Evolutionary conservation across 2,797 vertebrate species (phyloP).

Genomic region (Paguma larvata): DNA sequence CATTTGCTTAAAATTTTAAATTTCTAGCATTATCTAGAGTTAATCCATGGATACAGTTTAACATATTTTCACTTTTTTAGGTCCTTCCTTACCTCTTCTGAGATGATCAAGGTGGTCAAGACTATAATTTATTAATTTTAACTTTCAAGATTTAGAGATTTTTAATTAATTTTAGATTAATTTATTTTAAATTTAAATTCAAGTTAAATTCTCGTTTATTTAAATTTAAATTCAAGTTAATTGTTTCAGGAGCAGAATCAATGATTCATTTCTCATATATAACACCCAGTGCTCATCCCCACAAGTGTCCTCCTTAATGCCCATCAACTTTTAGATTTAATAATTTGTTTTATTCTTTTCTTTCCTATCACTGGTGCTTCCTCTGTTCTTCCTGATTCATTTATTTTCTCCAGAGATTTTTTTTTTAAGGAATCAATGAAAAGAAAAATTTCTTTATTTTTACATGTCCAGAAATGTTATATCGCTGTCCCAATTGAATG

Average conservation of each 20-base stretch:
- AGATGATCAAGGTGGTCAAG: neutral
- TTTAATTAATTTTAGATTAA: too few relatives aligned
- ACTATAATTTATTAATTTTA: neutral
- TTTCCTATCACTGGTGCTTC: neutral
- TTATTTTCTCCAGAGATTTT: neutral
- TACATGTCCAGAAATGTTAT: neutral
- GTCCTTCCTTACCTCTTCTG: neutral
- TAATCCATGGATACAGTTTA: neutral
- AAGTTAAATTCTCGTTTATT: too few relatives aligned
- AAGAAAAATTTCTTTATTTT: neutral
- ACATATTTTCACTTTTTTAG: neutral
- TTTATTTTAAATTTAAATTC: neutral
- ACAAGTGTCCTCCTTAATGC: too few relatives aligned
- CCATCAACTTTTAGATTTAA: neutral
- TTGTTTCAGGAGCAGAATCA: too few relatives aligned
- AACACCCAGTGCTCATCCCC: too few relatives aligned
- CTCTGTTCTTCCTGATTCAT: neutral
- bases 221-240: too few relatives aligned
- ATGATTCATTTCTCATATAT: too few relatives aligned
- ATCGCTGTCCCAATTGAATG: neutral
- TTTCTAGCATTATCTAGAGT: neutral
- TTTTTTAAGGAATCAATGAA: neutral
- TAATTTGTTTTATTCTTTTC: neutral
- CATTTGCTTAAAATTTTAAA: neutral
- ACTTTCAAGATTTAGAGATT: neutral